phyloP scores from a whole-genome alignment of 2,888 invertebrate genomes.

The Drosophila borealis region DNA sequence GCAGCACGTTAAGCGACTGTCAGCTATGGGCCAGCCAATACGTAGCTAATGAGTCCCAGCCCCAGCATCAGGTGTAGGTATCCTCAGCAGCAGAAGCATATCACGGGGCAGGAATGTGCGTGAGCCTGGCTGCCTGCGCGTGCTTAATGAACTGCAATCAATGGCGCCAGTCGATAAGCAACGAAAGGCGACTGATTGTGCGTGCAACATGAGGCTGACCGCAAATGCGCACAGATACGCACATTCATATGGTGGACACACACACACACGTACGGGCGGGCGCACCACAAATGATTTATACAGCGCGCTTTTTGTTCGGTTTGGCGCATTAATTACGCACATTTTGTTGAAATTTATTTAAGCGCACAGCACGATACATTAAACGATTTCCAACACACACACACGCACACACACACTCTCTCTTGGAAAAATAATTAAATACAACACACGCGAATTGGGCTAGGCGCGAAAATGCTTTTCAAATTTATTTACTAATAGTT shows the following conservation, averaged over 20 bases:
- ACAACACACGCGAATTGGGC: constrained; percentile 26
- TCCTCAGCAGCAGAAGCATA: constrained; percentile 12
- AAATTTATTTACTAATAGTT: constrained; percentile 65
- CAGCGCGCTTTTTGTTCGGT: constrained; percentile 32
- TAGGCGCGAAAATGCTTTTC: constrained; percentile 45
- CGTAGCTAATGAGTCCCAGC: constrained; percentile 64
- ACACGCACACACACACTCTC: constrained; percentile 1
- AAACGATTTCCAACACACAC: constrained; percentile 7
- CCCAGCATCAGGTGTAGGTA: constrained; percentile 52
- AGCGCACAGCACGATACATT: constrained; percentile 37
- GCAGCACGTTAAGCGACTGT: constrained; percentile 24
- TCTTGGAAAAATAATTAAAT: constrained; percentile 22
- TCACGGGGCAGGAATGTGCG: constrained; percentile 40
- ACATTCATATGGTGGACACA: constrained; percentile 6
- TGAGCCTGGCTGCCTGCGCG: constrained; percentile 51
- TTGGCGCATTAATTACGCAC: constrained; percentile 72
- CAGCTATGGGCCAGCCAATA: constrained; percentile 32
- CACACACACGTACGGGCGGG: neutral
- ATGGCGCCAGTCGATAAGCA: constrained; percentile 75
- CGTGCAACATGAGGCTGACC: constrained; percentile 74
- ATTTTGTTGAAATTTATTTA: constrained; percentile 74
- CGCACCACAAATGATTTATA: constrained; percentile 53
- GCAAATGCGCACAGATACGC: constrained; percentile 55
- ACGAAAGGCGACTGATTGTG: constrained; percentile 68
- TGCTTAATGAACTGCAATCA: constrained; percentile 81